phyloP scores from a whole-genome alignment of 2,888 invertebrate genomes.

The Hecatera dysodea region DNA sequence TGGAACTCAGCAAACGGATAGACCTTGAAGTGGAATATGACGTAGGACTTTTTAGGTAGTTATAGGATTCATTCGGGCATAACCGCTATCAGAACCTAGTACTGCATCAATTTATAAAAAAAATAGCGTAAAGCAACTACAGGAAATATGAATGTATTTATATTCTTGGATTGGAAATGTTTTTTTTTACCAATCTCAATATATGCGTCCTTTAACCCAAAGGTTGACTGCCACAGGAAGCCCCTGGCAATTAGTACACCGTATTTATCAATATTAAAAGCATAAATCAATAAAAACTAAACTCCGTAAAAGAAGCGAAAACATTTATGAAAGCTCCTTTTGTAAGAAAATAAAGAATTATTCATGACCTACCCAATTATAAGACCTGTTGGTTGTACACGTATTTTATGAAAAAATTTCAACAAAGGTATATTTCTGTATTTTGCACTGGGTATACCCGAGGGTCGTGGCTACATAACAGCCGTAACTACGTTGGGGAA shows the following conservation, averaged over 20 bases:
- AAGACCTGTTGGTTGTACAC: not conserved
- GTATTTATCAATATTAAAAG: not conserved
- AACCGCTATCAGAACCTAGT: too few species aligned
- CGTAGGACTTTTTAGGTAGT: too few species aligned
- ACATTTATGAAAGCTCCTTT: not conserved
- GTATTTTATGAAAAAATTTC: not conserved
- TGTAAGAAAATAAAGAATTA: conserved; percentile 9
- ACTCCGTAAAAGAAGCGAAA: not conserved
- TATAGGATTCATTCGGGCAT: too few species aligned
- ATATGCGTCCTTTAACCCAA: not conserved
- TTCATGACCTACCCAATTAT: conserved; percentile 10
- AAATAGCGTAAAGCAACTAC: too few species aligned
- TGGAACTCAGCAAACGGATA: too few species aligned
- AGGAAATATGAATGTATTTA: too few species aligned
- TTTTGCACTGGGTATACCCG: not conserved
- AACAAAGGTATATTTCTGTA: conserved; percentile 2
- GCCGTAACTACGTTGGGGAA: not conserved
- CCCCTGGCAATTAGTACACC: not conserved
- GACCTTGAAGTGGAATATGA: too few species aligned
- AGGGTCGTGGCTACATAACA: not conserved
- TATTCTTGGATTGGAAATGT: too few species aligned
- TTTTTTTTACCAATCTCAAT: not conserved
- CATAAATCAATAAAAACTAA: not conserved
- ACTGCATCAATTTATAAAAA: too few species aligned
- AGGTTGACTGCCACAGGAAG: not conserved